Evolutionary conservation across 2,888 invertebrate genomes (phyloP).

Genomic region (Orchestes rusci): DNA sequence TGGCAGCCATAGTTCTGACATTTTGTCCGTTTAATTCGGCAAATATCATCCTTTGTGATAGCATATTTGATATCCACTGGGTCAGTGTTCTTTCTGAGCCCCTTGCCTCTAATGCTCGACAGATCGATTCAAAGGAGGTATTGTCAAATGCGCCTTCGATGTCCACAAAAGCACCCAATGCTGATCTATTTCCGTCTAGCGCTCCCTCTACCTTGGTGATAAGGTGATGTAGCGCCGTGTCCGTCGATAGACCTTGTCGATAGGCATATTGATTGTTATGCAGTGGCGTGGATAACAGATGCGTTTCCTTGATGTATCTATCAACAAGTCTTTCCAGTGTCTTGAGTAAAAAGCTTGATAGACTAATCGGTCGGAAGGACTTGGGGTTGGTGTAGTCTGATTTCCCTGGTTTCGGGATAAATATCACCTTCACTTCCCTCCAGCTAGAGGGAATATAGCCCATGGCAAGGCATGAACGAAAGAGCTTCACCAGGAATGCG

Average conservation of each 20-base stretch:
- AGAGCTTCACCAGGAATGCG: too few species aligned
- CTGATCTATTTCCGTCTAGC: neutral
- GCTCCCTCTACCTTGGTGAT: neutral
- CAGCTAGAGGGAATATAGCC: too few species aligned
- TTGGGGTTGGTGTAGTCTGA: too few species aligned
- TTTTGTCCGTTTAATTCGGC: neutral
- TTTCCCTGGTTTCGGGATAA: too few species aligned
- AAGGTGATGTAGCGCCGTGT: neutral
- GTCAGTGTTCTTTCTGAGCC: neutral
- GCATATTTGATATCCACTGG: neutral
- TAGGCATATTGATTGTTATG: too few species aligned
- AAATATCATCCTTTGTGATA: neutral
- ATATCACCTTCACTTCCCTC: too few species aligned
- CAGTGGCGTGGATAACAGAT: too few species aligned
- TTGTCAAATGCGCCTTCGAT: conserved; percentile 6
- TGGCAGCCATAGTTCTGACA: neutral
- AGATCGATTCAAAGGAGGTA: conserved; percentile 1
- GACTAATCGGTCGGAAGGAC: too few species aligned
- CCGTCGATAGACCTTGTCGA: neutral
- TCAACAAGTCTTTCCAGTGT: too few species aligned
- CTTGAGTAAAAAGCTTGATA: too few species aligned
- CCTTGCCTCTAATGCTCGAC: neutral
- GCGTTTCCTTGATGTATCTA: too few species aligned
- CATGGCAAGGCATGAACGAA: too few species aligned
- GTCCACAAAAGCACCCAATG: neutral